Percentiles rank a stretch among this genome's conserved stretches.
These are phyloP conservation scores for Caenorhabditis afra DNA, from an alignment of 2,888 invertebrate genomes.

Conservation along the genomic window DNA sequence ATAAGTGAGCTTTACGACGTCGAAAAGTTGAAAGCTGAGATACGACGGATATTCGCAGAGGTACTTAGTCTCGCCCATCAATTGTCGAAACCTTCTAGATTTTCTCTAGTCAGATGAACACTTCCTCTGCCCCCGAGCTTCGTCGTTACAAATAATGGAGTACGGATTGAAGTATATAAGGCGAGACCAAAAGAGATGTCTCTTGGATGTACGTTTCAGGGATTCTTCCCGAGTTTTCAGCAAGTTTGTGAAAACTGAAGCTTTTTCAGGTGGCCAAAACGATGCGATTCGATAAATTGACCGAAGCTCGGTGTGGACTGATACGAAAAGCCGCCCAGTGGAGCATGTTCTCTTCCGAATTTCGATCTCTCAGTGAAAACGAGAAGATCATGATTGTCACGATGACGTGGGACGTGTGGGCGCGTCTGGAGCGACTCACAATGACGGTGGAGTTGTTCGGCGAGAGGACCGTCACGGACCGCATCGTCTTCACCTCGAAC, in stretches of 20 bases:
- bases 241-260: no score
- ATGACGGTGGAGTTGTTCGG: conserved; percentile 33
- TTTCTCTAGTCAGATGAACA: no score
- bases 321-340: conserved; percentile 16
- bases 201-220: no score
- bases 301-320: neutral
- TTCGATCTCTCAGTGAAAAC: conserved; percentile 3
- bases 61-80: no score
- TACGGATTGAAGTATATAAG: no score
- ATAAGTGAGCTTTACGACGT: neutral
- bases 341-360: conserved; percentile 14
- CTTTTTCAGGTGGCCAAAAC: conserved; percentile 19
- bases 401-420: conserved; percentile 44
- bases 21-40: neutral
- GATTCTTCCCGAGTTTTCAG: neutral
- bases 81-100: no score
- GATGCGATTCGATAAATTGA: conserved; percentile 17
- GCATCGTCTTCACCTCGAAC: conserved; percentile 36
- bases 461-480: conserved; percentile 6
- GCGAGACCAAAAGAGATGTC: neutral
- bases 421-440: conserved; percentile 16
- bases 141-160: no score
- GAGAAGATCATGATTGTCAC: conserved; percentile 38
- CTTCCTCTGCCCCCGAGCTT: no score
- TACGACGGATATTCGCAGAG: neutral